These are phyloP conservation scores for Ormyrus pomaceus DNA, from an alignment of 2,888 invertebrate genomes.

Conservation along the genomic window DNA sequence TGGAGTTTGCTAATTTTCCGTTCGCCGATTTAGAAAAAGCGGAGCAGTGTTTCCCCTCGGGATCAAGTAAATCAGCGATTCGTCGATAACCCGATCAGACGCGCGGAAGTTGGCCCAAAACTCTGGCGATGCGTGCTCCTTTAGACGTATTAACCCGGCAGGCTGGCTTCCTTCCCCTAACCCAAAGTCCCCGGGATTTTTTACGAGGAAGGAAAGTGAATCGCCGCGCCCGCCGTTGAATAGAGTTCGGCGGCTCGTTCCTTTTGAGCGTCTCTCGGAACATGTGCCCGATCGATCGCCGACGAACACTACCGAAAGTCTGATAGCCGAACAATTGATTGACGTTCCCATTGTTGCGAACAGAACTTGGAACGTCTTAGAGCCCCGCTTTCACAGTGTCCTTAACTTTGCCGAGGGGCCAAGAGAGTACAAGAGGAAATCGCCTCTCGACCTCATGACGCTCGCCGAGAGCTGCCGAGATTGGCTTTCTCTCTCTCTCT, in stretches of 20 bases:
- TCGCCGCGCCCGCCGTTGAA: constrained; percentile 32
- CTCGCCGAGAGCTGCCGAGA: constrained; percentile 6
- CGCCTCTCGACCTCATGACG: constrained; percentile 56
- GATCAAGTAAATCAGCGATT: too few species aligned
- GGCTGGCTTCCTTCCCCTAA: too few species aligned
- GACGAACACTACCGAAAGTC: constrained; percentile 51
- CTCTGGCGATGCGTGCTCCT: too few species aligned
- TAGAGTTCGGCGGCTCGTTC: constrained; percentile 56
- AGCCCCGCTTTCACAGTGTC: constrained; percentile 57
- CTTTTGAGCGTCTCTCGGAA: constrained; percentile 55
- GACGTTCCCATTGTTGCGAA: constrained; percentile 61
- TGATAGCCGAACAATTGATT: constrained; percentile 62
- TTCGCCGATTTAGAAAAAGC: neutral
- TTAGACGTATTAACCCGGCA: too few species aligned
- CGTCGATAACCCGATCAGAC: too few species aligned
- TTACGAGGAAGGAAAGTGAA: constrained; percentile 39
- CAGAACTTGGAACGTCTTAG: constrained; percentile 55
- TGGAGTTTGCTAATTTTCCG: neutral
- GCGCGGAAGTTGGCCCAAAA: too few species aligned
- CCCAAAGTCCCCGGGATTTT: neutral
- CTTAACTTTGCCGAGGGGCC: constrained; percentile 56
- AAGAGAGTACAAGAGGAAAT: constrained; percentile 59
- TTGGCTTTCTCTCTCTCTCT: constrained; percentile 4
- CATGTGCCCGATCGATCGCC: constrained; percentile 60
- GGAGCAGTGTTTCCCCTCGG: too few species aligned